Percentiles rank a stretch among this genome's conserved stretches.
Evolutionary conservation across 2,888 invertebrate genomes (phyloP).

Genomic region (Diabrotica balteata): DNA sequence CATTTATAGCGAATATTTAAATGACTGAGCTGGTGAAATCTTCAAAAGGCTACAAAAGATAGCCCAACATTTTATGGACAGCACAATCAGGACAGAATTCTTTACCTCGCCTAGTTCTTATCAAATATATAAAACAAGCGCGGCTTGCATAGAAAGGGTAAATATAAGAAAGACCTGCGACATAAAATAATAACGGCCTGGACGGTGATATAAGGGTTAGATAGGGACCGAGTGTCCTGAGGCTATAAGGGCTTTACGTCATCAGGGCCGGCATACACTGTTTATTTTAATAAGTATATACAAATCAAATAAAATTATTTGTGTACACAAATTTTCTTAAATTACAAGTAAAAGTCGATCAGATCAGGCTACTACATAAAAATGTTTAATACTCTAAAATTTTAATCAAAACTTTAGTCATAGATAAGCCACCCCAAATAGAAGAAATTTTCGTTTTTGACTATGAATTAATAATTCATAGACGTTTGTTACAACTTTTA

Average conservation of each 20-base stretch:
- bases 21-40: too few species aligned
- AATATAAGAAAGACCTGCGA: constrained; percentile 33
- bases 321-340: too few species aligned
- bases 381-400: too few species aligned
- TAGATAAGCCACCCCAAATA: too few species aligned
- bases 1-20: too few species aligned
- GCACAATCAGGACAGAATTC: constrained; percentile 23
- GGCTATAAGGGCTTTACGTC: constrained; percentile 43
- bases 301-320: too few species aligned
- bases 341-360: too few species aligned
- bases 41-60: not conserved
- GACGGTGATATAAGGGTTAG: constrained; percentile 37
- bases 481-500: too few species aligned
- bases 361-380: too few species aligned
- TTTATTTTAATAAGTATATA: not conserved
- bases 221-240: constrained; percentile 47
- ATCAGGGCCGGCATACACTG: constrained; percentile 43
- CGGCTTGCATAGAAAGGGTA: constrained; percentile 27
- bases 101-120: constrained; percentile 2
- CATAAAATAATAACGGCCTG: constrained; percentile 31
- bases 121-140: constrained; percentile 23
- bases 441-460: too few species aligned
- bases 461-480: too few species aligned
- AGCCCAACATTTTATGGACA: constrained; percentile 7
- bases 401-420: too few species aligned